Evolutionary conservation across 2,113 vertebrate species (phyloP), one percentile per base, ranked within the genome.

Genomic region (Sprattus sprattus): DNA sequence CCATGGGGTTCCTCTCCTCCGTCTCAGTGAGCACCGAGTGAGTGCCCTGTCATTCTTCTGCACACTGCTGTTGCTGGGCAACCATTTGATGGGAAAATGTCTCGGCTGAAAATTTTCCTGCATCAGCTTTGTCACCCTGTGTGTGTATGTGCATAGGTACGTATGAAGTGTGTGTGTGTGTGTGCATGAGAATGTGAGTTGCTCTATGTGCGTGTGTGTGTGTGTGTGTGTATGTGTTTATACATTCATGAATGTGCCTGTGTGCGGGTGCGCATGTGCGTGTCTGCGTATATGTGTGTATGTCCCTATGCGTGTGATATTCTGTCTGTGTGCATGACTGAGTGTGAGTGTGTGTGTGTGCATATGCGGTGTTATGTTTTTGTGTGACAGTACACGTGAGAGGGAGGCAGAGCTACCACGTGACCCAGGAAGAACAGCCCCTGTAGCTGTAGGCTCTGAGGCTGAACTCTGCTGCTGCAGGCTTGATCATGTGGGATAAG

Each of bases 361-460:
- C 5, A 71, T 71, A 32, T 71, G n/a, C 64, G 39, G 71, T n/a
- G 71, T 78, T 78, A 78, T 78, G 71, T 78, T 78, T 78, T 39
- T 78, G 71, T 39, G 28, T 32, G 25, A 15, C 10, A 78, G 32
- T 39, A 13, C 71, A 78, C 71, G 71, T 78, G 71, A 78, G 71
- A 78, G 25, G 2, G 71, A 32, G 71, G 10, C 71, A 39, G 25
- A 15, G 71, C 32, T 32, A 44, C 71, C 71, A 78, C 28, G 71
- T 78, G 71, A 78, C 71, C 28, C 25, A 78, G 28, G 15, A 32
- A 78, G 71, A 78, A 15, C 71, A 78, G 71, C 32, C 71, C 16
- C 71, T 78, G 71, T 32, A 39, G 71, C 71, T 15, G 3, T 11
- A 28, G 71, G 28, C 71, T 39, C 71, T 44, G 28, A 11, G 28